Percentiles rank a stretch among this genome's conserved stretches.
These are phyloP conservation scores for Ctenoplectra terminalis DNA, from an alignment of 1,140 invertebrate genomes.

Conservation along the genomic window DNA sequence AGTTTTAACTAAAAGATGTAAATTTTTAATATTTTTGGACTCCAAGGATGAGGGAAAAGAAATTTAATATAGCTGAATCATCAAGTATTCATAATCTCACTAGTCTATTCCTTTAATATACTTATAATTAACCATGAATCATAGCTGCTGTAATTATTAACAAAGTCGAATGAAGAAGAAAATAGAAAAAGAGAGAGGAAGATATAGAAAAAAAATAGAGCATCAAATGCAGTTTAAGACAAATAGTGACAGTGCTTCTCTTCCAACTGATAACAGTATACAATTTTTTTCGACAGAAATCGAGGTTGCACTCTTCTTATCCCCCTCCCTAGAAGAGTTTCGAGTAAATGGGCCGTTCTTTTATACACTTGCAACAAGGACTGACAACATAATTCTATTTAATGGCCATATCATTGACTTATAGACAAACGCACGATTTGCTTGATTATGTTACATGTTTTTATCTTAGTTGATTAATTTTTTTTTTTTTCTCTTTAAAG, in stretches of 20 bases:
- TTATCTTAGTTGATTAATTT: background rate
- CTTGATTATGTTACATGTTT: background rate
- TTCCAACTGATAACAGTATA: background rate
- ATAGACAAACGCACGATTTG: background rate
- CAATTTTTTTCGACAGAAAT: slow-evolving; percentile 19
- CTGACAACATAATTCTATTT: slow-evolving; percentile 8
- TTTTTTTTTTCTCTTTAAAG: background rate
- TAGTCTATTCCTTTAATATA: background rate
- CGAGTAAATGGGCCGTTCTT: slow-evolving; percentile 18
- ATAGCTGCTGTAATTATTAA: background rate
- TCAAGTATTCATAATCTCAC: background rate
- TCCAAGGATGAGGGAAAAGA: background rate
- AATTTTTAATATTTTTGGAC: background rate
- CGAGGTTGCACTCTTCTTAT: background rate
- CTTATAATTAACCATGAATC: background rate
- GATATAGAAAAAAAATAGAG: too few species aligned
- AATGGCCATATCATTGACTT: background rate
- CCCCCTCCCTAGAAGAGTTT: background rate
- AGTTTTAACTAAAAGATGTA: background rate
- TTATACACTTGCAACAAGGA: slow-evolving; percentile 15
- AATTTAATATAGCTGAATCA: background rate
- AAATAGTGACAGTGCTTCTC: background rate
- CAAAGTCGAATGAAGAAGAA: background rate
- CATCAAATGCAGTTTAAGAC: too few species aligned
- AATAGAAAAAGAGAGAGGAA: slow-evolving; percentile 8